A percentile compares a stretch with the other conserved stretches of the same genome.
These are phyloP conservation scores for Lapara coniferarum DNA, from an alignment of 2,888 invertebrate species.

Conservation along the genomic window DNA sequence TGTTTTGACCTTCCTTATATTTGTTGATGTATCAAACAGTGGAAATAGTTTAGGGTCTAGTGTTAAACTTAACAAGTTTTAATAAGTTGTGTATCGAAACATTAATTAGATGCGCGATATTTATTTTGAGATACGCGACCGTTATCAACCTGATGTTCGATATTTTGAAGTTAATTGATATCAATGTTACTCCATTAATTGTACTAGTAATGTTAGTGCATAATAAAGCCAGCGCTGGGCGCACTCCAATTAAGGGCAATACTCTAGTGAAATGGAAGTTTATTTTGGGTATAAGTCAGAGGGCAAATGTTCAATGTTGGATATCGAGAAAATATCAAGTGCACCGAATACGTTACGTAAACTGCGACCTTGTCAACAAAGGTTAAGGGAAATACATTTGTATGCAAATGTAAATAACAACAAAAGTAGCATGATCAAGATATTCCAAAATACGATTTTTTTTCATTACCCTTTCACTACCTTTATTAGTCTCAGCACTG, in stretches of 20 bases:
- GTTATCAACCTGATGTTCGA: not conserved
- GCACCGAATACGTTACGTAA: not conserved
- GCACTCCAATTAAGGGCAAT: constrained; percentile 17
- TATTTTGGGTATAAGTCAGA: constrained; percentile 14
- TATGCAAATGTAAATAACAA: not conserved
- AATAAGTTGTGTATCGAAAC: too few relatives aligned
- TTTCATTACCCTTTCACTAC: too few relatives aligned
- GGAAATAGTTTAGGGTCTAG: not conserved
- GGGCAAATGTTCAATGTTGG: constrained; percentile 13
- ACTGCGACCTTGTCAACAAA: not conserved
- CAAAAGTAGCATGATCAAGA: too few relatives aligned
- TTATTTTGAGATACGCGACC: too few relatives aligned
- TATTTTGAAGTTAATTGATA: not conserved
- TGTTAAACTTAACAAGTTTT: not conserved
- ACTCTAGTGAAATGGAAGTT: constrained; percentile 12
- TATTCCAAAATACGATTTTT: too few relatives aligned
- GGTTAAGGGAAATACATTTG: not conserved
- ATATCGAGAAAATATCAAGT: constrained; percentile 9
- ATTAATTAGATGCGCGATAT: too few relatives aligned
- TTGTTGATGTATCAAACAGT: not conserved
- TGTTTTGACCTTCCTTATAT: not conserved
- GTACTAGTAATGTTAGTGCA: not conserved
- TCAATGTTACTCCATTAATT: not conserved
- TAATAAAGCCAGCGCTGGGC: not conserved
- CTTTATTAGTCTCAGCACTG: too few relatives aligned